Evolutionary conservation across 2,797 vertebrate species (phyloP), one percentile per base, ranked within the genome.

Genomic region (Centroberyx gerrardi): DNA sequence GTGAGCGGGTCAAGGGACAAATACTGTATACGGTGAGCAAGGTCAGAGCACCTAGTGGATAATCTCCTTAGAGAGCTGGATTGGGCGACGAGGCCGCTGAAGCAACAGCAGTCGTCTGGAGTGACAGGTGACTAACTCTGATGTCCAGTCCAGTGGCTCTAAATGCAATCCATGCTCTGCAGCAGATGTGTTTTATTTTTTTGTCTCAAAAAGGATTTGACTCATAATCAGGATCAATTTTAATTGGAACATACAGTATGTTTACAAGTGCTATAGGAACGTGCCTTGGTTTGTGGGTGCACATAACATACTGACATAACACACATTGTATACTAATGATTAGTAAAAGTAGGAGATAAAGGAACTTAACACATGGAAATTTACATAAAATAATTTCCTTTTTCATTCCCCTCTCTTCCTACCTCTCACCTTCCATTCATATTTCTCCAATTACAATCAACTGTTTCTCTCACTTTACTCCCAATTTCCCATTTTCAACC

Each of bases 1-100:
- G 63, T 2, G 77, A 63, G 59, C 64, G 63, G 72, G 81, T 80
- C 3, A 10, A 80, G 62, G 66, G 78, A 72, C 65, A 66, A 64
- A 73, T 78, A 18, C 55, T 48, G 51, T 38, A 52, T 61, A 17
- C 27, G 13, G 59, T 52, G 62, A 74, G 78, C 65, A 69, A 65
- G 76, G 66, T 60, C 69, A 66, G 49, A 78, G 78, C 68, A 64
- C 53, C 36, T 53, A 53, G 62, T 70, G 80, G 84, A 85, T 88
- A 81, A 92, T 87, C 78, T 79, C 56, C 4, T 51, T 3, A 18
- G 61, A 67, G 60, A 62, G 56, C 76, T 51, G 70, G 54, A 53
- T 59, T 17, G 64, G 7, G 10, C 13, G 62, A 72, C 49, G 7
- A 15, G 49, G 49, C 8, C 49, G 7, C 55, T 52, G 69, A 14